Conservation (phyloP, 2,888 invertebrate species). For the Macrosoma leucophasiata region DNA sequence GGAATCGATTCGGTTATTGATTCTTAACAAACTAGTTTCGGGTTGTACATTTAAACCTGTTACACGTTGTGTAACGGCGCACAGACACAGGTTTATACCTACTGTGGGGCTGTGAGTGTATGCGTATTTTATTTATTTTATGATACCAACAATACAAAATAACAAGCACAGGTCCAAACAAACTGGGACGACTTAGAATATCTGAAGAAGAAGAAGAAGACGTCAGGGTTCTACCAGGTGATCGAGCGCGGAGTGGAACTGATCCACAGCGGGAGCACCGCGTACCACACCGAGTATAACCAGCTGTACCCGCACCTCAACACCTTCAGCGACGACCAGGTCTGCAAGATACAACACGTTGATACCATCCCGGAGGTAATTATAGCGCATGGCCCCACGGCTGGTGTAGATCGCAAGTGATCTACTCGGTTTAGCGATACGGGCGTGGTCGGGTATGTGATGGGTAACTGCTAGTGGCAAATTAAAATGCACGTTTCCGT, state of each 20-base stretch:
- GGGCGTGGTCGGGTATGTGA: no score
- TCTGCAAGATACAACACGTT: conserved; percentile 53
- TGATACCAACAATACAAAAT: background rate
- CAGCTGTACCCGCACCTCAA: conserved; percentile 50
- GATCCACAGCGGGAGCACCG: conserved; percentile 43
- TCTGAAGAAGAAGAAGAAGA: conserved; percentile 52
- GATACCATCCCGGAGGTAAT: conserved; percentile 56
- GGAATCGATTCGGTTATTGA: no score
- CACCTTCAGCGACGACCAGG: conserved; percentile 46
- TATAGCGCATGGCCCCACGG: no score
- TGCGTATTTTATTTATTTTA: conserved; percentile 3
- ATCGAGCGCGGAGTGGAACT: conserved; percentile 43
- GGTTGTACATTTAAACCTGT: no score
- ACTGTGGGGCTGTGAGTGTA: no score
- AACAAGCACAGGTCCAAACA: conserved; percentile 49
- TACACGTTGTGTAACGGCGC: no score
- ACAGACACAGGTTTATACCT: no score
- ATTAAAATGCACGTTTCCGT: no score
- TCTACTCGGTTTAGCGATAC: no score
- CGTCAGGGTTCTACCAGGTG: conserved; percentile 45
- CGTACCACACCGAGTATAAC: conserved; percentile 58
- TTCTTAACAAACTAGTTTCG: no score
- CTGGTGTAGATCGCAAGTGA: no score
- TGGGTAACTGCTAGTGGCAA: no score
- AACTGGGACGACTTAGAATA: conserved; percentile 54